Evolutionary conservation across 2,797 vertebrate species (phyloP), one percentile per base, ranked within the genome.

Genomic region (Anas capensis): DNA sequence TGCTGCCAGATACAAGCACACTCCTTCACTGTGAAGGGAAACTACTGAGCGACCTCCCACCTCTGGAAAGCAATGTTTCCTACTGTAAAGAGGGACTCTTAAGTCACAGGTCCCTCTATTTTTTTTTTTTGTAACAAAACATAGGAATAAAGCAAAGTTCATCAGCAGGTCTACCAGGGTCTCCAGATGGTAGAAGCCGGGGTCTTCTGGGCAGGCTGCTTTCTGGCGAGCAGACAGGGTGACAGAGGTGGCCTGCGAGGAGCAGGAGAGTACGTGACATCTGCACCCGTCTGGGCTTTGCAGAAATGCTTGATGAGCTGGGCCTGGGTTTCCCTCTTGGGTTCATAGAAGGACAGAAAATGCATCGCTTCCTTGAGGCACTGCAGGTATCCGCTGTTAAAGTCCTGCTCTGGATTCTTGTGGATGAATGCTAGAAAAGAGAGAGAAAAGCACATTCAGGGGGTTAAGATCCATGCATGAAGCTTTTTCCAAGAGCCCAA

Each of bases 301-400:
- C 98, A 98, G 97, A 99, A 98, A 88, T 98, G 98, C 83, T 96
- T 97, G 65, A 98, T 96, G 34, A 99, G 97, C 95, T 97, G 97
- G 23, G 96, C 95, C 76, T 98, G 98, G 44, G 98, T 97, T 84
- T 97, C 98, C 60, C 98, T 98, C 96, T 98, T 98, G 89, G 97
- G 96, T 31, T 98, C 96, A 1, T 98, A 98, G 95, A 96, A 98
- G 86, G 98, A 98, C 90, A 99, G 98, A 97, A 99, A 99, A 96
- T 94, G 97, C 94, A 98, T 94, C 0, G 98, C 98, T 96, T 99
- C 98, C 96, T 98, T 98, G n/a, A 98, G 97, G 79, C 98, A 99
- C 24, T 82, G 83, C 77, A 98, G 97, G 97, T 98, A 99, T 13
- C 98, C 98, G 0, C 98, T 98, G 31, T 85, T 82, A 17, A 95